phyloP scores from a whole-genome alignment of 2,888 invertebrate species.

The Xestia c-nigrum region DNA sequence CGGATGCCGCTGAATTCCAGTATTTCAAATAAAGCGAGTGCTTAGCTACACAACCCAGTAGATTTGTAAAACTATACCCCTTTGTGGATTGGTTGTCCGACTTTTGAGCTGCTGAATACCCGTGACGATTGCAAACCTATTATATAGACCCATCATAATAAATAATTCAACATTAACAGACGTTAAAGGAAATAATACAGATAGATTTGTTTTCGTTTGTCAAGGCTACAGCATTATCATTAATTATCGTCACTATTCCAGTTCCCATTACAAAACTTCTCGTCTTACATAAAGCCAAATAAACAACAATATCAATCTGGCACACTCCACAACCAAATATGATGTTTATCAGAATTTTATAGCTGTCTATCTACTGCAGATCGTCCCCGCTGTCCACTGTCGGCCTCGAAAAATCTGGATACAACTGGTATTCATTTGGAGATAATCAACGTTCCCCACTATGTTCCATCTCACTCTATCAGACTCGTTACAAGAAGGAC shows the following conservation, averaged over 20 bases:
- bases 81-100: neutral
- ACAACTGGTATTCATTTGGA: conserved; percentile 85
- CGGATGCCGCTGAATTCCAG: neutral
- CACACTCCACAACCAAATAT: conserved; percentile 46
- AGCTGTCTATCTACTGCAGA: conserved; percentile 30
- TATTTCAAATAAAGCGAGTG: neutral
- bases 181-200: too few species aligned
- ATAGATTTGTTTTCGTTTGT: conserved; percentile 12
- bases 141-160: neutral
- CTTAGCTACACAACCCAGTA: neutral
- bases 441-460: conserved; percentile 75
- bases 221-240: neutral
- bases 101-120: neutral
- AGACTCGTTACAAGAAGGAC: conserved; percentile 47
- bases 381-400: conserved; percentile 45
- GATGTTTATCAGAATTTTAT: conserved; percentile 54
- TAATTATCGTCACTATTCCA: neutral
- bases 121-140: neutral
- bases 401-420: conserved; percentile 81
- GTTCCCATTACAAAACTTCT: conserved; percentile 11
- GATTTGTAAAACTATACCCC: neutral
- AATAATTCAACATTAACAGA: neutral
- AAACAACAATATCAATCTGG: conserved; percentile 34
- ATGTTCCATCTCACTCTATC: conserved; percentile 59
- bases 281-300: conserved; percentile 9